Conservation (phyloP, 2,113 vertebrate species). For the Gavialis gangeticus region DNA sequence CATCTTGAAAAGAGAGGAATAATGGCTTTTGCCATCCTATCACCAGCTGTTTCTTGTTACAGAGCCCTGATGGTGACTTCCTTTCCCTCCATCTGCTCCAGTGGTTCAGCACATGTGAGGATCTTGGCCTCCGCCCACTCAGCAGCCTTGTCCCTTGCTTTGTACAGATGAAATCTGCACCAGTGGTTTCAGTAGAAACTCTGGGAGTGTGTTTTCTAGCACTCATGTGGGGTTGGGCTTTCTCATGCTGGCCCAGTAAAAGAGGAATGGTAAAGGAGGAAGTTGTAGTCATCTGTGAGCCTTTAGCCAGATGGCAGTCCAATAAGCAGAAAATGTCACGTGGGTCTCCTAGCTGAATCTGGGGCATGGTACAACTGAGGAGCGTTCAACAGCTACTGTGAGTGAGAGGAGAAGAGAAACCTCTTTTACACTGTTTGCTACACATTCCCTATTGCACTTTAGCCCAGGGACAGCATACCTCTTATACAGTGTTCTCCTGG, state of each 20-base stretch:
- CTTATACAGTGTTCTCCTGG: neutral
- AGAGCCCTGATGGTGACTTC: neutral
- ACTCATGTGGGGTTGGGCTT: neutral
- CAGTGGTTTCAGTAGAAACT: neutral
- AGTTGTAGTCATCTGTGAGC: neutral
- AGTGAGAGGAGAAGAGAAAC: neutral
- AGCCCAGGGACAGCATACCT: accelerated
- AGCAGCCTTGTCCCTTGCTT: neutral
- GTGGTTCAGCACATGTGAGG: neutral
- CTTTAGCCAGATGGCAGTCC: neutral
- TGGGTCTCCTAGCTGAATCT: neutral
- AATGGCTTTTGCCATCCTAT: neutral
- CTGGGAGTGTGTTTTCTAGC: neutral
- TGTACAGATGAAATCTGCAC: neutral
- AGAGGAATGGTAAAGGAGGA: neutral
- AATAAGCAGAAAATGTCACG: neutral
- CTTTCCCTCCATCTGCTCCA: neutral
- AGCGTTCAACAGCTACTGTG: neutral
- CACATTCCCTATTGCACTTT: neutral
- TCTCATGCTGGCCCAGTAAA: neutral
- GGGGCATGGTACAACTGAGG: neutral
- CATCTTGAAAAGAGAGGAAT: neutral
- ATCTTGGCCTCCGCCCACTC: neutral
- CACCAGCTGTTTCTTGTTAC: constrained; percentile 10
- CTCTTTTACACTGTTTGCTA: neutral